phyloP scores from a whole-genome alignment of 2,888 invertebrate genomes.

The Eurytoma californica region DNA sequence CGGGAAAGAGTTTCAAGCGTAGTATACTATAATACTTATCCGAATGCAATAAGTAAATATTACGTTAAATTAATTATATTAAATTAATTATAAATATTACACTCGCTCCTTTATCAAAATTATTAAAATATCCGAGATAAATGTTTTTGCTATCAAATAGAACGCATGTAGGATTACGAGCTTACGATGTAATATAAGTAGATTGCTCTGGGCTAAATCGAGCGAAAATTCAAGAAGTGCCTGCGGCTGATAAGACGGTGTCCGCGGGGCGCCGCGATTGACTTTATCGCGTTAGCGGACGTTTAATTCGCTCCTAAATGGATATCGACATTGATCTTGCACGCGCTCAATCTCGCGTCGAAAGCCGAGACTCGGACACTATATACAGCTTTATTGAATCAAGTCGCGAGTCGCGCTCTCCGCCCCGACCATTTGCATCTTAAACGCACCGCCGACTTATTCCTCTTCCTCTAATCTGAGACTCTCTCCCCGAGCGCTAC shows the following conservation, averaged over 20 bases:
- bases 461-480: no score
- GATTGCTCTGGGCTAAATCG: background rate
- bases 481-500: background rate
- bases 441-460: background rate
- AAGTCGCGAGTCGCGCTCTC: background rate
- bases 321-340: slow-evolving; percentile 55
- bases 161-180: no score
- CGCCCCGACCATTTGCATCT: slow-evolving; percentile 5
- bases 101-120: no score
- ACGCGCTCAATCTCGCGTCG: slow-evolving; percentile 37
- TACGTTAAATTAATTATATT: no score
- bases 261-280: slow-evolving; percentile 15
- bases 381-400: slow-evolving; percentile 30
- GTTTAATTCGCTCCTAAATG: slow-evolving; percentile 37
- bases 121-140: no score
- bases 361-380: background rate
- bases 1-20: no score
- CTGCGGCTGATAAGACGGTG: no score
- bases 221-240: background rate
- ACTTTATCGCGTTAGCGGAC: slow-evolving; percentile 47
- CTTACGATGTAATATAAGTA: no score
- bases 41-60: no score
- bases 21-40: no score
- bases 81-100: no score
- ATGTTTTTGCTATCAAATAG: no score